Percentiles rank a stretch among this genome's conserved stretches.
phyloP scores from a whole-genome alignment of 2,888 invertebrate genomes.

The Seladonia tumulorum region DNA sequence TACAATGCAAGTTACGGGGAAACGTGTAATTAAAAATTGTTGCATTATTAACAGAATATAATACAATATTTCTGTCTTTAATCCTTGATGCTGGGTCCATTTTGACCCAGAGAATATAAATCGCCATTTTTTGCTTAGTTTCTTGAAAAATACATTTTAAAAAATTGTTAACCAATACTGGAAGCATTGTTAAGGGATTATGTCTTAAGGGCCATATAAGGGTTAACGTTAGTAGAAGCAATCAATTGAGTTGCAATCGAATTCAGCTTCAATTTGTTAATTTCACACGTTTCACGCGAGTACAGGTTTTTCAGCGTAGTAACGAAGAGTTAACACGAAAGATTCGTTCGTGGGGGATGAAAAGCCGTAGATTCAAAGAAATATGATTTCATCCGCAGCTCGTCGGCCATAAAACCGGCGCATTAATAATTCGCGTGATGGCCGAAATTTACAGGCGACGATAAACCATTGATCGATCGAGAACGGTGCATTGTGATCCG shows the following conservation, averaged over 20 bases:
- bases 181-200: no score
- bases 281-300: background rate
- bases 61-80: background rate
- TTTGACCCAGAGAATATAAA: background rate
- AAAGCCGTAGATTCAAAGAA: constrained; percentile 3
- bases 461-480: constrained; percentile 54
- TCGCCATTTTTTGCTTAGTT: background rate
- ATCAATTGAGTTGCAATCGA: no score
- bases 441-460: constrained; percentile 47
- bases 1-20: background rate
- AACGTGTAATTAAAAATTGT: background rate
- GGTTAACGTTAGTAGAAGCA: background rate
- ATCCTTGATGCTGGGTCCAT: background rate
- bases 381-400: constrained; percentile 32
- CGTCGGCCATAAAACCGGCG: constrained; percentile 36
- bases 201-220: no score
- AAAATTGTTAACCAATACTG: background rate
- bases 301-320: background rate
- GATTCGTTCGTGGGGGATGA: background rate
- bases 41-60: background rate
- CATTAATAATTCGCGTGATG: constrained; percentile 41
- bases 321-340: background rate
- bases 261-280: background rate
- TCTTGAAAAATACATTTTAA: no score
- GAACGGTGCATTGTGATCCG: constrained; percentile 40